These are phyloP conservation scores for Pedetes capensis DNA, from an alignment of 2,113 vertebrate species.

Conservation along the genomic window DNA sequence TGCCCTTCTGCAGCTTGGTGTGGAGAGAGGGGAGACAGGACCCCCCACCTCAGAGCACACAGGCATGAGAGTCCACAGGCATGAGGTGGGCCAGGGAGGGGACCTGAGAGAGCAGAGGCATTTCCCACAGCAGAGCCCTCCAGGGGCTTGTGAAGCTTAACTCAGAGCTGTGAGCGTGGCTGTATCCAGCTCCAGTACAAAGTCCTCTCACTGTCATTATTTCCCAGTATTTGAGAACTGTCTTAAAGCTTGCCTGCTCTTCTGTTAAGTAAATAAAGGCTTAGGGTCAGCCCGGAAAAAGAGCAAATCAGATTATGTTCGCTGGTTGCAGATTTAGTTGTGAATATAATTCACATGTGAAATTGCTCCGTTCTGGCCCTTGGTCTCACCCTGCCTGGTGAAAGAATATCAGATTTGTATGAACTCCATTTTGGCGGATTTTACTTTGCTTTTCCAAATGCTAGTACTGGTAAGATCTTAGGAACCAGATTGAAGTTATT, in stretches of 20 bases:
- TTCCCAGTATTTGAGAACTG: neutral
- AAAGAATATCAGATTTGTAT: neutral
- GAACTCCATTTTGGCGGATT: neutral
- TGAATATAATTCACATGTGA: neutral
- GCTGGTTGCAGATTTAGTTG: neutral
- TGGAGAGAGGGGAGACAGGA: neutral
- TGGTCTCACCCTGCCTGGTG: neutral
- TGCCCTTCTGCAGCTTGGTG: neutral
- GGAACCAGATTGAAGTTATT: neutral
- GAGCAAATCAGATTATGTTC: neutral
- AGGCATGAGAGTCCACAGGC: neutral
- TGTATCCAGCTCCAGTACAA: neutral
- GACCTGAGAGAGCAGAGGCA: neutral
- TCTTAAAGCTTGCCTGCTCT: neutral
- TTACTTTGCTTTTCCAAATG: neutral
- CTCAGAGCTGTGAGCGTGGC: neutral
- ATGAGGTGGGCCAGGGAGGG: neutral
- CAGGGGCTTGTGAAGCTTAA: neutral
- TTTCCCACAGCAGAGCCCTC: neutral
- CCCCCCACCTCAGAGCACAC: neutral
- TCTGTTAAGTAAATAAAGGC: slow-evolving; percentile 12
- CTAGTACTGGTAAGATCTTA: neutral
- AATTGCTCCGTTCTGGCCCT: neutral
- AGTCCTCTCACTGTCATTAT: neutral
- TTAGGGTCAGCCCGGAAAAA: neutral